Evolutionary conservation across 2,888 invertebrate species (phyloP), one percentile per base, ranked within the genome.

Genomic region (Octonoba sinensis): DNA sequence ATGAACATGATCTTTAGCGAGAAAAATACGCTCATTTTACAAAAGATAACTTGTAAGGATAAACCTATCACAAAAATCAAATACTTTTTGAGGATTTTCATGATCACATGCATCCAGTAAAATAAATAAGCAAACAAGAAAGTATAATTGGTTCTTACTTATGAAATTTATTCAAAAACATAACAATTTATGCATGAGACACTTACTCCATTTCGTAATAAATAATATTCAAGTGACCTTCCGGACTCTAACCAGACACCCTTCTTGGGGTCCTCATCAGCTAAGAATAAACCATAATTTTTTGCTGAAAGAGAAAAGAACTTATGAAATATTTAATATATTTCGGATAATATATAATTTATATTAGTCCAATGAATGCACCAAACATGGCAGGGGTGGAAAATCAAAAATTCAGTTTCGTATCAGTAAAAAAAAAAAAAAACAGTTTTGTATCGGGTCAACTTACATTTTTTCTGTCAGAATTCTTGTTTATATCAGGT

Each of bases 171-270:
- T 20, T 11, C 20, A 20, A 56, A 56, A 1, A 56, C 13, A 12
- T 20, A 18, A 56, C n/a, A 56, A 1, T 56, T 20, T 3, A 20
- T 64, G 22, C 57, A 54, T 36, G 6, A 44, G 44, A 60, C 27
- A 86, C 89, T 87, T 87, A 91, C 91, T 84, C 96, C 95, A 88
- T 95, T 96, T 88, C 97, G 91, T 85, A 99, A 92, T 88, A 99
- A 93, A 90, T 99, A 99, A 90, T 99, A 99, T 89, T 98, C 98
- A 85, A 99, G 91, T 86, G 94, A 95, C 84, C 98, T 92, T 18
- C 95, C 96, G 16, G 96, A 93, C 88, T 99, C 99, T 87, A 99
- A 90, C 99, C 99, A 99, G 75, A 99, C 96, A 46, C 97, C 97
- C 87, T 97, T 97, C 89, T 96, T 96, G 86, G 93, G 94, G 89